Evolutionary conservation across 1,140 invertebrate species (phyloP).

Genomic region (Cotesia typhae): DNA sequence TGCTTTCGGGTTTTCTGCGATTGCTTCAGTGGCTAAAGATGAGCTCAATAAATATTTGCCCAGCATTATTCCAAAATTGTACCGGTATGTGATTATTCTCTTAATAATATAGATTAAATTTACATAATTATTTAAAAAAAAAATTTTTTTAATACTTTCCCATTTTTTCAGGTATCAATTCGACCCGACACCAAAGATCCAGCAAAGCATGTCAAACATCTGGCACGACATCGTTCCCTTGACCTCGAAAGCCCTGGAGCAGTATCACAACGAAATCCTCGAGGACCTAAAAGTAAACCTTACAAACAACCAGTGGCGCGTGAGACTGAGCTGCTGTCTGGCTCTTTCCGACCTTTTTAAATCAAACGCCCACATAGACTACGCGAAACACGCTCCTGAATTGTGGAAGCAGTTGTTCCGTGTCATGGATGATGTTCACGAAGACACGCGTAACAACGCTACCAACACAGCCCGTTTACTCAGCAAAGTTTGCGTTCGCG

Average conservation of each 20-base stretch:
- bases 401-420: constrained; percentile 86
- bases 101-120: no score
- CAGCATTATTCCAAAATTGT: constrained; percentile 88
- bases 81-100: constrained; percentile 67
- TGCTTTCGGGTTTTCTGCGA: constrained; percentile 89
- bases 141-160: no score
- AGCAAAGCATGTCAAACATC: constrained; percentile 90
- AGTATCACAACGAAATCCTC: constrained; percentile 88
- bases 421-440: constrained; percentile 94
- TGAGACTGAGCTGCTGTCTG: constrained; percentile 89
- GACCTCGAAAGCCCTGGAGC: constrained; percentile 84
- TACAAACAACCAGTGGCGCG: constrained; percentile 85
- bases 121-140: no score
- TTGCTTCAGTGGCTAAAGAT: constrained; percentile 81
- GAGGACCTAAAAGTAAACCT: constrained; percentile 83
- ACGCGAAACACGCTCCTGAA: constrained; percentile 60
- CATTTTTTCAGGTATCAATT: constrained; percentile 70
- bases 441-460: constrained; percentile 84
- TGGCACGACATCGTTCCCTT: constrained; percentile 90
- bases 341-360: constrained; percentile 86
- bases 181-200: constrained; percentile 90
- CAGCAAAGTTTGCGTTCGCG: constrained; percentile 83
- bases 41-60: constrained; percentile 84
- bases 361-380: constrained; percentile 59
- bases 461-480: constrained; percentile 79